Conservation (phyloP, 1,140 invertebrate species). For the Cardiocondyla obscurior region DNA sequence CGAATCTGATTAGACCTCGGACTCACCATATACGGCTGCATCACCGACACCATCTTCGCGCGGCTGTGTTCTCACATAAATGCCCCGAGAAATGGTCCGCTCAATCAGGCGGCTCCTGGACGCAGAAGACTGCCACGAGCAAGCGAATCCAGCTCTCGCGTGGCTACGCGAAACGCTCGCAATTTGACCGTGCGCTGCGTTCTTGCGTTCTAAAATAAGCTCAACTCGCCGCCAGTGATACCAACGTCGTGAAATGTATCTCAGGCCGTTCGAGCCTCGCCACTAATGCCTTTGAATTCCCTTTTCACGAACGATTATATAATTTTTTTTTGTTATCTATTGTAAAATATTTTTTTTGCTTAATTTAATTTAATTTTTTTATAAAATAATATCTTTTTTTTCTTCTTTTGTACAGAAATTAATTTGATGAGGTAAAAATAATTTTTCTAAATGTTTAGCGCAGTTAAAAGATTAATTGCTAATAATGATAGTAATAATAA, state of each 20-base stretch:
- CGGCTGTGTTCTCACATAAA: conserved; percentile 62
- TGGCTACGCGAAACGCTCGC: conserved; percentile 43
- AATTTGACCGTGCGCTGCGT: conserved; percentile 5
- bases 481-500: too few relatives aligned
- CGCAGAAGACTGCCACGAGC: conserved; percentile 36
- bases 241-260: conserved; percentile 2
- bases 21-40: conserved; percentile 72
- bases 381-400: too few relatives aligned
- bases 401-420: too few relatives aligned
- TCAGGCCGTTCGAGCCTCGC: too few relatives aligned
- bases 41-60: conserved; percentile 67
- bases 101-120: neutral
- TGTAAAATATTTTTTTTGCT: too few relatives aligned
- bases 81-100: conserved; percentile 10
- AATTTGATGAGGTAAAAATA: too few relatives aligned
- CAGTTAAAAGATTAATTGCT: too few relatives aligned
- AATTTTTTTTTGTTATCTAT: too few relatives aligned
- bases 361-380: too few relatives aligned
- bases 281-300: too few relatives aligned
- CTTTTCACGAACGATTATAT: too few relatives aligned
- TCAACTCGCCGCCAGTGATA: conserved; percentile 8
- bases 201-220: conserved; percentile 55
- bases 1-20: neutral
- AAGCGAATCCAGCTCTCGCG: conserved; percentile 55
- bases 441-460: too few relatives aligned